Percentiles rank a stretch among this genome's conserved stretches.
Conservation (phyloP, 92 coral and sea anemone species). For the Phenganax subtilis region DNA sequence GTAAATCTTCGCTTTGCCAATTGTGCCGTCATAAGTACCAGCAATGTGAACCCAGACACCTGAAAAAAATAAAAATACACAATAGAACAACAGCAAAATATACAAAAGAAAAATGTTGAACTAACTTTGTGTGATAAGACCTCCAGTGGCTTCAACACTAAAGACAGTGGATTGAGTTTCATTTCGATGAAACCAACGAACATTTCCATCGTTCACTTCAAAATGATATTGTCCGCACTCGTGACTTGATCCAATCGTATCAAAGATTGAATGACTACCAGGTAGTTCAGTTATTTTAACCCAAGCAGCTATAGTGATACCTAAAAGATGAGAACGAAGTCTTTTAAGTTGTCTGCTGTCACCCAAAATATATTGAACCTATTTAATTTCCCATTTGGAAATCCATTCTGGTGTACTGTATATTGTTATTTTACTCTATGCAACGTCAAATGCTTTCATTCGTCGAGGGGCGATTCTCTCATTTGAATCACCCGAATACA, state of each 20-base stretch:
- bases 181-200: constrained; percentile 98
- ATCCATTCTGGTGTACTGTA: too few relatives aligned
- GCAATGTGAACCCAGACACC: constrained; percentile 85
- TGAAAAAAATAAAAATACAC: constrained; percentile 15
- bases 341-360: neutral
- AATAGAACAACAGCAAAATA: neutral
- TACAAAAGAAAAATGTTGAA: neutral
- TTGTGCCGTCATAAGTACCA: constrained; percentile 89
- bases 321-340: constrained; percentile 48
- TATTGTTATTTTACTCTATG: too few relatives aligned
- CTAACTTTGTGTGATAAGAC: constrained; percentile 67
- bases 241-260: constrained; percentile 86
- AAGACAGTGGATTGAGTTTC: constrained; percentile 82
- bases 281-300: constrained; percentile 66
- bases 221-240: constrained; percentile 95
- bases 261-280: constrained; percentile 95
- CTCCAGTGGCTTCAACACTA: constrained; percentile 81
- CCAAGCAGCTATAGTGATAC: constrained; percentile 80
- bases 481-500: too few relatives aligned
- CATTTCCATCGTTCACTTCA: constrained; percentile 81
- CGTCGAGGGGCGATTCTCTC: too few relatives aligned
- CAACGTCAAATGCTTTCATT: too few relatives aligned
- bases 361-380: neutral
- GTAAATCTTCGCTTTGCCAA: constrained; percentile 86
- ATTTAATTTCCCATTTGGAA: neutral